These are phyloP conservation scores for Drosophila serrata DNA, from an alignment of 1,140 invertebrate species.

Conservation along the genomic window DNA sequence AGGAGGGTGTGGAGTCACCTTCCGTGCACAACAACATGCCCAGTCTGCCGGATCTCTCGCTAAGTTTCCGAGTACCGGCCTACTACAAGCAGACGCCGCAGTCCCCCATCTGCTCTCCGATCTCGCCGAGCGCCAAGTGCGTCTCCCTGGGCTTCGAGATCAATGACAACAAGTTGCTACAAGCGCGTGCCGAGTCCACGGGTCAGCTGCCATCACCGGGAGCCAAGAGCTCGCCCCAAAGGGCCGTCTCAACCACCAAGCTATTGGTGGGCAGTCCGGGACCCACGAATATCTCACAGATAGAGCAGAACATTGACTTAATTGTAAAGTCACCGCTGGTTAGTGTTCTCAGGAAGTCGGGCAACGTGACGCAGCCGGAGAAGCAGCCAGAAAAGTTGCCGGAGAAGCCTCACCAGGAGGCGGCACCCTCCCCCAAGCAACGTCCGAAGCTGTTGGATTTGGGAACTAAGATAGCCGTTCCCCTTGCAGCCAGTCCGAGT, in stretches of 20 bases:
- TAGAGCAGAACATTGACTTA: conserved; percentile 81
- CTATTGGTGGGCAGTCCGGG: conserved; percentile 43
- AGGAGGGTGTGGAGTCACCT: conserved; percentile 59
- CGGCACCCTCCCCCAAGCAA: conserved; percentile 25
- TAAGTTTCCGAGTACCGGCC: conserved; percentile 75
- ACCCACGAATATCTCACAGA: conserved; percentile 65
- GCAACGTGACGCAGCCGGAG: conserved; percentile 22
- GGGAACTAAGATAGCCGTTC: conserved; percentile 30
- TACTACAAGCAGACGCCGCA: conserved; percentile 62
- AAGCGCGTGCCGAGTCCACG: conserved; percentile 56
- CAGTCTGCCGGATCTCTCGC: conserved; percentile 79
- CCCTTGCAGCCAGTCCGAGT: conserved; percentile 23
- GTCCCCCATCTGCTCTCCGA: conserved; percentile 50
- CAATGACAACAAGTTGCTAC: conserved; percentile 78
- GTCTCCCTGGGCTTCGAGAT: conserved; percentile 74
- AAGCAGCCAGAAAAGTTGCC: conserved; percentile 3
- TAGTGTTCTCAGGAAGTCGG: conserved; percentile 71
- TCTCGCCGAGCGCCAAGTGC: conserved; percentile 63
- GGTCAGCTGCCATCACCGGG: conserved; percentile 45
- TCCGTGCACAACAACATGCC: conserved; percentile 76
- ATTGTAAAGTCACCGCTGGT: conserved; percentile 82
- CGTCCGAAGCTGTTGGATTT: conserved; percentile 68
- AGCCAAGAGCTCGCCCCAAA: conserved; percentile 45
- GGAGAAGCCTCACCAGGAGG: conserved; percentile 19
- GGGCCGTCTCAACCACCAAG: conserved; percentile 32